phyloP scores from a whole-genome alignment of 2,797 vertebrate genomes.

The Poeciliopsis infans region DNA sequence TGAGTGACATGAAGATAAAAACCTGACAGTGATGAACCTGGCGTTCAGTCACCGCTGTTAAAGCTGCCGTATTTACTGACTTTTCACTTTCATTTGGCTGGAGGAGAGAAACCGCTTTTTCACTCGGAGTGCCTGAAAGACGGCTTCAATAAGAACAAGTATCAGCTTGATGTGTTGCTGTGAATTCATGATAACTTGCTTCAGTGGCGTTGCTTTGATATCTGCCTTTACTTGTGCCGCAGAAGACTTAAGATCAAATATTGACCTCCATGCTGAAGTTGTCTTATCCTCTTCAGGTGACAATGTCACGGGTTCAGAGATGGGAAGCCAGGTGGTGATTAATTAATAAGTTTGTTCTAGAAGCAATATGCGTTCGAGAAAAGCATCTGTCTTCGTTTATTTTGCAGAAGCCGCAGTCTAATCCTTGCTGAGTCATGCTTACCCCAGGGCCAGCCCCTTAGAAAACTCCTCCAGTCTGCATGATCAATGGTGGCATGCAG shows the following conservation, averaged over 20 bases:
- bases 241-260: constrained; percentile 9
- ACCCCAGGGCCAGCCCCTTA: background rate
- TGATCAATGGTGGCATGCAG: background rate
- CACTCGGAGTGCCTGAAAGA: background rate
- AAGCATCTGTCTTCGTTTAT: background rate
- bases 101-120: background rate
- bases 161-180: constrained; percentile 1
- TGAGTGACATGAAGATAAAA: background rate
- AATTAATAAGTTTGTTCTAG: constrained; percentile 24
- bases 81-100: constrained; percentile 7
- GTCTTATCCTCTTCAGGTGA: constrained; percentile 29
- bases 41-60: background rate
- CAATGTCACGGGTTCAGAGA: background rate
- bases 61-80: constrained; percentile 15
- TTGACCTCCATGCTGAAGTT: constrained; percentile 26
- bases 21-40: background rate
- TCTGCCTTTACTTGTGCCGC: constrained; percentile 12
- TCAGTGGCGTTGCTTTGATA: background rate
- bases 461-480: background rate
- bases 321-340: constrained; percentile 23
- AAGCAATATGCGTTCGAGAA: constrained; percentile 8
- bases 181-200: constrained; percentile 14
- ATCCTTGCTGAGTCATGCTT: background rate
- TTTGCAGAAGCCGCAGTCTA: background rate
- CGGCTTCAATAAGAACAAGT: constrained; percentile 10